These are phyloP conservation scores for Oophaga sylvatica DNA, from an alignment of 2,797 vertebrate genomes.

Conservation along the genomic window DNA sequence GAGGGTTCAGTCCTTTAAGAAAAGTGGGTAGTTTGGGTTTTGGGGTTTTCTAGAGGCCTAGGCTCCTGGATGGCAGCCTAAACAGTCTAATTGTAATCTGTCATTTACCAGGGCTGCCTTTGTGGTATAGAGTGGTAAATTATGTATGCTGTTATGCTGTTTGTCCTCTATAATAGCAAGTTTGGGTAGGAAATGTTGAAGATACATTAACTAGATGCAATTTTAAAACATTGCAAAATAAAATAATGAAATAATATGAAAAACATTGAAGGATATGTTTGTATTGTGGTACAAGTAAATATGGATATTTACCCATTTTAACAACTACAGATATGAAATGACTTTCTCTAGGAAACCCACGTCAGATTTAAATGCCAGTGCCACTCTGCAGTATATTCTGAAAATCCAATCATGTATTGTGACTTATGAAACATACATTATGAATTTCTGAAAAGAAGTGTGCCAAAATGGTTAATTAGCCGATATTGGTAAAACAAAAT, in stretches of 20 bases:
- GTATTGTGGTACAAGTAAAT: background rate
- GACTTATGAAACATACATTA: background rate
- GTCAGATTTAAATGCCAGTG: background rate
- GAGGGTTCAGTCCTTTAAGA: too few species aligned
- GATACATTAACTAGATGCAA: background rate
- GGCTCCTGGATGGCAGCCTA: too few species aligned
- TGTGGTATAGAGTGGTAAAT: background rate
- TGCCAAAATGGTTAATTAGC: slow-evolving; percentile 36
- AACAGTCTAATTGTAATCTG: too few species aligned
- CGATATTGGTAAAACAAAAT: slow-evolving; percentile 43
- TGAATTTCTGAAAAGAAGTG: background rate
- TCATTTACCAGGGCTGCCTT: background rate
- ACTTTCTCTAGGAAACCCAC: background rate
- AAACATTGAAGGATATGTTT: background rate
- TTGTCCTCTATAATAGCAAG: background rate
- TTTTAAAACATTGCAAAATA: background rate
- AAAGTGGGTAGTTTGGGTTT: too few species aligned
- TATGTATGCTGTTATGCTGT: background rate
- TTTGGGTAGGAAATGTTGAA: background rate
- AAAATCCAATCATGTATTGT: background rate
- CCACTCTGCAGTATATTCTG: background rate
- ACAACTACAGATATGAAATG: background rate
- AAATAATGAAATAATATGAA: too few species aligned
- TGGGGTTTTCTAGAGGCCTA: too few species aligned
- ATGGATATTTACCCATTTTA: background rate